These are phyloP conservation scores for Onychomys leucogaster DNA, from an alignment of 2,797 vertebrate genomes.

Conservation along the genomic window DNA sequence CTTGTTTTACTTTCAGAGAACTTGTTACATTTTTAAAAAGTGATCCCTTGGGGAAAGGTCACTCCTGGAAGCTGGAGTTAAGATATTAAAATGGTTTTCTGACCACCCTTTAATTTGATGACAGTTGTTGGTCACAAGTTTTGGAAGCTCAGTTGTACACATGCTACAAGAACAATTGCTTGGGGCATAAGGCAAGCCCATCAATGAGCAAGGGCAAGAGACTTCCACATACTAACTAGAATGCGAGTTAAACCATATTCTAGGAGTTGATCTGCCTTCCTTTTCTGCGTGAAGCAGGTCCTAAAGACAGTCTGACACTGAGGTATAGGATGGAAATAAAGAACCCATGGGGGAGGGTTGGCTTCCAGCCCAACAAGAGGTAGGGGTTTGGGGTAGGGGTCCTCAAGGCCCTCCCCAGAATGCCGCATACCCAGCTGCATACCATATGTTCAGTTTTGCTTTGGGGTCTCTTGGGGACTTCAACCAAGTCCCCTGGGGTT, in stretches of 20 bases:
- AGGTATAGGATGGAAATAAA: neutral
- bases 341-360: neutral
- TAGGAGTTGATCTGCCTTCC: neutral
- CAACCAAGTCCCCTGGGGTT: neutral
- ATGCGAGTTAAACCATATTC: neutral
- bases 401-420: neutral
- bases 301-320: neutral
- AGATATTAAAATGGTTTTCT: slow-evolving; percentile 50
- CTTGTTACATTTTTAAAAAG: slow-evolving; percentile 72
- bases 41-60: slow-evolving; percentile 53
- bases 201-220: neutral
- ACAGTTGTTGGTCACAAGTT: slow-evolving; percentile 8
- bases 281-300: neutral
- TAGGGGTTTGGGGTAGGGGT: neutral
- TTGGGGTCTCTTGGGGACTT: slow-evolving; percentile 5
- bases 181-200: neutral
- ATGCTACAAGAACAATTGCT: neutral
- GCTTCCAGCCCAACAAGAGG: neutral
- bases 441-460: slow-evolving; percentile 40
- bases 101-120: slow-evolving; percentile 23
- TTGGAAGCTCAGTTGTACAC: neutral
- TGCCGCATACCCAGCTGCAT: neutral
- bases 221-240: neutral
- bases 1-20: neutral
- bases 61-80: slow-evolving; percentile 51